Base-by-base conservation (phyloP, 92 coral and sea anemone species). In the Virgularia gustaviana region DNA sequence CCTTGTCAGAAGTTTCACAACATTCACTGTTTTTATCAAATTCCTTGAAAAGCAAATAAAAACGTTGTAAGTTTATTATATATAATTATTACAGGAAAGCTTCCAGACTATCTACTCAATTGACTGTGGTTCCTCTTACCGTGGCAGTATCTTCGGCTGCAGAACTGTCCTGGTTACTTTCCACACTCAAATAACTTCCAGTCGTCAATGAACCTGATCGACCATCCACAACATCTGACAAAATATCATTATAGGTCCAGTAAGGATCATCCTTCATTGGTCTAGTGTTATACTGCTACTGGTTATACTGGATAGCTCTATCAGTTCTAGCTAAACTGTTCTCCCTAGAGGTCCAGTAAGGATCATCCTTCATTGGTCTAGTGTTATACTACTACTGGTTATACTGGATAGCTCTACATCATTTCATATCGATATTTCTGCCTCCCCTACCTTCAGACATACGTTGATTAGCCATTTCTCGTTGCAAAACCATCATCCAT, bases 401-500 rank as follows among this genome's bases (percentile, higher is more conserved):
- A n/a, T n/a, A n/a, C n/a, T n/a, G n/a, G n/a, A n/a, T n/a, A n/a
- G n/a, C n/a, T n/a, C n/a, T n/a, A n/a, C n/a, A n/a, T n/a, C n/a
- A n/a, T n/a, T n/a, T n/a, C n/a, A n/a, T n/a, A n/a, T n/a, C n/a
- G n/a, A n/a, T n/a, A n/a, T n/a, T n/a, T n/a, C n/a, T n/a, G n/a
- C n/a, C n/a, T n/a, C n/a, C n/a, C n/a, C n/a, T 27, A 49, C 75
- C 75, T 68, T 49, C 31, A 12, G 62, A 49, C 33, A 33, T 47
- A 31, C 36, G 0, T 28, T 13, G 32, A n/a, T 68, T 68, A 0
- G 61, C 37, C 18, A 86, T 81, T 78, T 86, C 97, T 9, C 70
- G 76, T 30, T 84, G 83, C 35, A 92, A 81, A 16, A 92, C 97
- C 79, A 76, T 80, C 34, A 89, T 38, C 97, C 97, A 92, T 59